Conservation (phyloP, 1,140 invertebrate genomes). For the Heliconius hewitsoni region DNA sequence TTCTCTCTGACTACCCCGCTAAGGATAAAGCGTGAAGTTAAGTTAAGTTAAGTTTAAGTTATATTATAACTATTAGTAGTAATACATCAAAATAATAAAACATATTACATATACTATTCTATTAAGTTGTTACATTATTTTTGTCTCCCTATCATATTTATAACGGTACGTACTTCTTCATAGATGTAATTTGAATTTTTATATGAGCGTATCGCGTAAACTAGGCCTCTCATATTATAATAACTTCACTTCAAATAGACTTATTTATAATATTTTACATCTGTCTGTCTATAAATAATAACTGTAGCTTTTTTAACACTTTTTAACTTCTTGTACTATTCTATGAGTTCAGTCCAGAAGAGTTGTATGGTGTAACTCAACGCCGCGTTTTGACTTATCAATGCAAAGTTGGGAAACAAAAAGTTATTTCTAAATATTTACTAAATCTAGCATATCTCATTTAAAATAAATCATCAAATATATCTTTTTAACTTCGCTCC, state of each 20-base stretch:
- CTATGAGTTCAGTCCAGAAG: no score
- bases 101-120: background rate
- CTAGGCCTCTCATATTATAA: background rate
- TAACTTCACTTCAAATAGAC: background rate
- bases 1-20: no score
- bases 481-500: no score
- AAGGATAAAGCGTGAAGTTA: no score
- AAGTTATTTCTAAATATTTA: no score
- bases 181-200: slow-evolving; percentile 3
- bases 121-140: background rate
- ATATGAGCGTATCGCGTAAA: background rate
- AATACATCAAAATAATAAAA: background rate
- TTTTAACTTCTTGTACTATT: no score
- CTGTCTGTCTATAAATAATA: background rate
- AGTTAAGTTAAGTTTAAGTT: no score
- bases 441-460: no score
- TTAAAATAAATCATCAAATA: no score
- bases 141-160: background rate
- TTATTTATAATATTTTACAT: background rate
- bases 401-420: no score
- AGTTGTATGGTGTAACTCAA: background rate
- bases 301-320: background rate
- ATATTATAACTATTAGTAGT: no score
- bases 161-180: background rate
- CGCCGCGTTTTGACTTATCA: background rate